A percentile compares a stretch with the other conserved stretches of the same genome.
phyloP scores from a whole-genome alignment of 1,140 invertebrate species.

The Augochlora pura region DNA sequence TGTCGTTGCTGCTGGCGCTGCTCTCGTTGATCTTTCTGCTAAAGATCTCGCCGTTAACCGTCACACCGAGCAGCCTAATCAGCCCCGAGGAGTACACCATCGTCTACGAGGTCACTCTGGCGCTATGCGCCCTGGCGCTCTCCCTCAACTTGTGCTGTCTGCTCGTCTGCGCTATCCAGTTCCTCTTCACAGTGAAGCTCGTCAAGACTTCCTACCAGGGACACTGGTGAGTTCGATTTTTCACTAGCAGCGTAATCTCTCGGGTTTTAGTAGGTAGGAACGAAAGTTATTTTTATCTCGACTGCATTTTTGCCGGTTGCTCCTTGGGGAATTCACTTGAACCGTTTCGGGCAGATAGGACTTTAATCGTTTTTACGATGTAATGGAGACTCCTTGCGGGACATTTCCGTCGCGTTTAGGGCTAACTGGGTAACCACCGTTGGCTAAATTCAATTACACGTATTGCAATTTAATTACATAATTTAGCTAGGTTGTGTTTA shows the following conservation, averaged over 20 bases:
- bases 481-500: no score
- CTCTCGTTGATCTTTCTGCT: constrained; percentile 92
- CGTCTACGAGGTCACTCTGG: constrained; percentile 94
- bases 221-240: constrained; percentile 70
- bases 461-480: no score
- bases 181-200: constrained; percentile 95
- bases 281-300: no score
- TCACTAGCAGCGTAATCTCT: not conserved
- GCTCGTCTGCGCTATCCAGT: constrained; percentile 95
- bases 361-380: no score
- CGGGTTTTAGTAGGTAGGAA: not conserved
- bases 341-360: no score
- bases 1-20: constrained; percentile 90
- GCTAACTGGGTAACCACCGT: no score
- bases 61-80: constrained; percentile 81
- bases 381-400: no score
- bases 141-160: constrained; percentile 94
- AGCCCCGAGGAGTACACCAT: constrained; percentile 89
- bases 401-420: no score
- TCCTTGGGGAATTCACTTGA: no score
- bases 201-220: constrained; percentile 85
- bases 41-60: constrained; percentile 87
- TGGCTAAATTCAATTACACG: no score
- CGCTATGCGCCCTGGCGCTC: constrained; percentile 91
- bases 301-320: no score